Base-by-base conservation (phyloP, 2,888 invertebrate genomes). In the Drosophila infuscata region DNA sequence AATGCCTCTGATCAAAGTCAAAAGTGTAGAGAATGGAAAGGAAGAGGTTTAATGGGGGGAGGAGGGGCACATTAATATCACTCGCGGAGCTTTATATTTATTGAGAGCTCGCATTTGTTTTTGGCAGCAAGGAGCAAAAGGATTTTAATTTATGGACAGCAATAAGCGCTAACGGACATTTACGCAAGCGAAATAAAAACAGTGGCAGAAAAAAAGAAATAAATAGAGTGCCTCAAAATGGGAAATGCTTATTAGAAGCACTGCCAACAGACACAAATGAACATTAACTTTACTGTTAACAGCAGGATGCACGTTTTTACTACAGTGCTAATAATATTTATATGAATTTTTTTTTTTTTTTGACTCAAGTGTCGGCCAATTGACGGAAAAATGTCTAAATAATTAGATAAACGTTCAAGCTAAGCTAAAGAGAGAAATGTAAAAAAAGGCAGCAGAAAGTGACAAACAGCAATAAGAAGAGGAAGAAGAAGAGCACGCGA, bases 331-430 rank as follows among this genome's bases (percentile, higher is more conserved):
- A 75, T 71, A 52, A 32, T 56, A 48, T 51, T 53, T 69, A 52
- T 43, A 48, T 49, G 41, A 53, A 20, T 20, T 11, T 20, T 53
- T 32, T 49, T 65, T n/a, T 63, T 46, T 43, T 68, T 64, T 68
- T 46, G 46, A 65, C 20, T 61, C 60, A 67, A 67, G 67, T 79
- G 79, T 74, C 68, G 60, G 48, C 20, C 57, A 80, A 61, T 81
- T 65, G 70, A 59, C 68, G 82, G 70, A 53, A 69, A 83, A 76
- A 90, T 74, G 82, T 87, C 88, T 70, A 82, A 89, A 89, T 90
- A 90, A 87, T 87, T 87, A 88, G 91, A 90, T 87, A 90, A 87
- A 79, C 90, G 87, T 89, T 90, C 77, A 76, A 87, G 87, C 72
- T 73, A 59, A 73, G 73, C 70, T 61, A 78, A 67, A 61, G 56